These are phyloP conservation scores for Halcyon chelicuti DNA, from an alignment of 2,797 vertebrate species.

Conservation along the genomic window DNA sequence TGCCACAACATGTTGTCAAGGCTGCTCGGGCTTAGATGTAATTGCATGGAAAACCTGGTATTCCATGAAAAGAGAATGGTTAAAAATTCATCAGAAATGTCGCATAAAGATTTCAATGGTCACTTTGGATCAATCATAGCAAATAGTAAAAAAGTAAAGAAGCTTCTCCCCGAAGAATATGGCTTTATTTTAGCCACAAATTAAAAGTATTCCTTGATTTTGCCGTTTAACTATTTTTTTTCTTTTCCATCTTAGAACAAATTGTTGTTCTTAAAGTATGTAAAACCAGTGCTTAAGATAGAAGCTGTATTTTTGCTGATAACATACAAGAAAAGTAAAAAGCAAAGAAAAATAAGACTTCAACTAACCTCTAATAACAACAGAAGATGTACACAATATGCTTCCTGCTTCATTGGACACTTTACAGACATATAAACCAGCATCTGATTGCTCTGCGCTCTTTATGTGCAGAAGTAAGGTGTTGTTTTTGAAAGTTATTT, in stretches of 20 bases:
- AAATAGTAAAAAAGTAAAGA: not conserved
- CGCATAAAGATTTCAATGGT: not conserved
- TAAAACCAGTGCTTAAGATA: not conserved
- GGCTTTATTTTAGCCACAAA: not conserved
- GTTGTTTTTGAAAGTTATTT: slow-evolving; percentile 92
- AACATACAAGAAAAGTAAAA: not conserved
- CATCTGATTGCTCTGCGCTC: slow-evolving; percentile 81
- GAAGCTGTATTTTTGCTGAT: not conserved
- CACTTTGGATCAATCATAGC: not conserved
- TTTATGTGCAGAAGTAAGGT: slow-evolving; percentile 87
- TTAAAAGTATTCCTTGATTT: not conserved
- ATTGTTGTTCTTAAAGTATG: not conserved
- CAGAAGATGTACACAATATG: slow-evolving; percentile 82
- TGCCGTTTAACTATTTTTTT: not conserved
- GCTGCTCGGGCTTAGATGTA: not conserved
- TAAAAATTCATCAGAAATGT: not conserved
- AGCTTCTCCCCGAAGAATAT: not conserved
- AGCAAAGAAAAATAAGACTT: not conserved
- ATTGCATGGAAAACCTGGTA: not conserved
- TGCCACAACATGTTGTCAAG: not conserved
- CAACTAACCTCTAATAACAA: slow-evolving; percentile 89
- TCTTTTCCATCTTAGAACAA: not conserved
- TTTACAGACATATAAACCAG: slow-evolving; percentile 89
- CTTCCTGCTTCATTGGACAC: slow-evolving; percentile 92
- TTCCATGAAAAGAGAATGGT: not conserved